A percentile compares a stretch with the other conserved stretches of the same genome.
These are phyloP conservation scores for Rhabdornis inornatus DNA, from an alignment of 2,113 vertebrate genomes.

Conservation along the genomic window DNA sequence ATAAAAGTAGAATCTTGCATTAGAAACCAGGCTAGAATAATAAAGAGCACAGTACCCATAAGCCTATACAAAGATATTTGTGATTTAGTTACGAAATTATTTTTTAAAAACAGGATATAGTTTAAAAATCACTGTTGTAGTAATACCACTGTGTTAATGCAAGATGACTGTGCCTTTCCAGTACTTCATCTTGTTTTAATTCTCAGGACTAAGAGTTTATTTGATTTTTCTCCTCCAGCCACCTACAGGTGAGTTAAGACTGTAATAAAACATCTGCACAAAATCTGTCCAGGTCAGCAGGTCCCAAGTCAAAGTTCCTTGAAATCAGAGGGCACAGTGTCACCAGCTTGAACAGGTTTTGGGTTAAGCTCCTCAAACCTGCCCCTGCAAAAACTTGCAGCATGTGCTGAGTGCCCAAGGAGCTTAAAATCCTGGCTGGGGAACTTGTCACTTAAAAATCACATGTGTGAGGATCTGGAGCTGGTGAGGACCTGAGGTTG, in stretches of 20 bases:
- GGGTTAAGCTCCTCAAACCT: not conserved
- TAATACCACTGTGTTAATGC: not conserved
- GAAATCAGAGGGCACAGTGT: not conserved
- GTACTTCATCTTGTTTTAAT: not conserved
- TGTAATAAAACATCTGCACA: not conserved
- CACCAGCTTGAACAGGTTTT: not conserved
- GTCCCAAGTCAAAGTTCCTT: not conserved
- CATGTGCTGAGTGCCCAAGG: not conserved
- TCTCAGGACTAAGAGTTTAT: not conserved
- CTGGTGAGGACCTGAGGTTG: not conserved
- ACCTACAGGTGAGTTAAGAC: not conserved
- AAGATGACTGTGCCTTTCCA: not conserved
- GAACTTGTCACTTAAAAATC: not conserved
- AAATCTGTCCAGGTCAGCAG: not conserved
- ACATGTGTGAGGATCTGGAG: not conserved
- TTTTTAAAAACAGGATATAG: not conserved
- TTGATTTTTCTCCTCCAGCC: not conserved
- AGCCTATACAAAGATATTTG: not conserved
- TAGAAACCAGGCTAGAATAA: not conserved
- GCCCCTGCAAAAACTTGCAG: not conserved
- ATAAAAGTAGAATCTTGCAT: not conserved
- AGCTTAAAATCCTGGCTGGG: not conserved
- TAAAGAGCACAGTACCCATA: not conserved
- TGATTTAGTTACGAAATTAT: not conserved
- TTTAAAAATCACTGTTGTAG: not conserved